Conservation (phyloP, 2,888 invertebrate species). For the Rhagonycha lutea region DNA sequence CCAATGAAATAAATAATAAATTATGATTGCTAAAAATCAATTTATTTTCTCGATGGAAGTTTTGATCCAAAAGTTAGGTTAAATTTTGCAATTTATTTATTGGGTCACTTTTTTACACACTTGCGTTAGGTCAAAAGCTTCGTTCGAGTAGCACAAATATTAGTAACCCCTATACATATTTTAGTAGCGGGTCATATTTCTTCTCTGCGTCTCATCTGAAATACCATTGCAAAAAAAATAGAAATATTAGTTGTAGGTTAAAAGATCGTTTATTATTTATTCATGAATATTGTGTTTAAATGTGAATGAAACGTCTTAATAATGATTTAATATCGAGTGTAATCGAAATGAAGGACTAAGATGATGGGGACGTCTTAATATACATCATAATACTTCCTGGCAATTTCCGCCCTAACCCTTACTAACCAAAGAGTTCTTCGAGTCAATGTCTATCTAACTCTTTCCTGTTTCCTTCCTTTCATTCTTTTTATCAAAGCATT, state of each 20-base stretch:
- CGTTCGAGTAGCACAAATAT: background rate
- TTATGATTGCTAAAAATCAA: background rate
- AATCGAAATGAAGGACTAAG: constrained; percentile 39
- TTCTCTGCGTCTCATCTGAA: background rate
- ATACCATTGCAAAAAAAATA: background rate
- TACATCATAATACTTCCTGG: constrained; percentile 53
- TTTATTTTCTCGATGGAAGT: too few relatives aligned
- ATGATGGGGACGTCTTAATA: constrained; percentile 48
- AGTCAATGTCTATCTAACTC: constrained; percentile 22
- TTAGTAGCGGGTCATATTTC: background rate
- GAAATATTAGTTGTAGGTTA: background rate
- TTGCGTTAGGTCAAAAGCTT: background rate
- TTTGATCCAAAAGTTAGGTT: too few relatives aligned
- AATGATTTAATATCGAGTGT: constrained; percentile 47
- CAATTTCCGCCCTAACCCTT: constrained; percentile 50
- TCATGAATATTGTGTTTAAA: background rate
- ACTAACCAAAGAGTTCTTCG: constrained; percentile 28
- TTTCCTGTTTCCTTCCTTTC: constrained; percentile 30
- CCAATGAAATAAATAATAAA: background rate
- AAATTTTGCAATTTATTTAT: background rate
- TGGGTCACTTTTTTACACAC: background rate
- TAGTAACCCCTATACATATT: background rate
- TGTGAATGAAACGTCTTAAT: constrained; percentile 1
- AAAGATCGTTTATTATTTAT: background rate
- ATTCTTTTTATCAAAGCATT: constrained; percentile 23